phyloP scores from a whole-genome alignment of 2,113 vertebrate genomes.

The Columba livia region DNA sequence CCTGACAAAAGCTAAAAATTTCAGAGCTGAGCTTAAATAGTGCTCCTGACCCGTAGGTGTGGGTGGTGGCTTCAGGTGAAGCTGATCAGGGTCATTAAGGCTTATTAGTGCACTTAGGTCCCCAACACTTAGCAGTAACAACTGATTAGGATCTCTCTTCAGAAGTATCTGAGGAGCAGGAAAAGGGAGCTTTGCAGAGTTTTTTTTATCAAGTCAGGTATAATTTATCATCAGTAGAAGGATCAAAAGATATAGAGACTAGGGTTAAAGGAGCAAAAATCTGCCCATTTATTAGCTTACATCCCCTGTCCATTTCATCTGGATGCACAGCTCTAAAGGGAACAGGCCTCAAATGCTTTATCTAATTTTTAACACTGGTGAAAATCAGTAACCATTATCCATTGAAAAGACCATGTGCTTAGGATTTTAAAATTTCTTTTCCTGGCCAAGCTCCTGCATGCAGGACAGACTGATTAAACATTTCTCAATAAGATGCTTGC shows the following conservation, averaged over 20 bases:
- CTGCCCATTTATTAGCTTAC: neutral
- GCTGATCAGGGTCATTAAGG: neutral
- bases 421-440: neutral
- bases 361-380: neutral
- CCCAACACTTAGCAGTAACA: neutral
- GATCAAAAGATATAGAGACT: neutral
- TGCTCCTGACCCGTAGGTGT: too few species aligned
- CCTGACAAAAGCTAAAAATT: rapidly evolving
- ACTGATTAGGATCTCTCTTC: neutral
- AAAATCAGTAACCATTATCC: neutral
- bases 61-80: neutral
- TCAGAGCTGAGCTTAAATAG: neutral
- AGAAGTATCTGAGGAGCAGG: neutral
- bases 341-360: neutral
- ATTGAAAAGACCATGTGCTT: neutral
- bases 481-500: neutral
- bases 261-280: neutral
- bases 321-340: neutral
- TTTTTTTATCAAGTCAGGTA: neutral
- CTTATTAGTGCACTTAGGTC: neutral
- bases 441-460: neutral
- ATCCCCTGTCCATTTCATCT: neutral
- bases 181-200: neutral
- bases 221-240: neutral
- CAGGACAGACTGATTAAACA: neutral